These are phyloP conservation scores for Gambelia wislizenii DNA, from an alignment of 2,797 vertebrate species.

Conservation along the genomic window DNA sequence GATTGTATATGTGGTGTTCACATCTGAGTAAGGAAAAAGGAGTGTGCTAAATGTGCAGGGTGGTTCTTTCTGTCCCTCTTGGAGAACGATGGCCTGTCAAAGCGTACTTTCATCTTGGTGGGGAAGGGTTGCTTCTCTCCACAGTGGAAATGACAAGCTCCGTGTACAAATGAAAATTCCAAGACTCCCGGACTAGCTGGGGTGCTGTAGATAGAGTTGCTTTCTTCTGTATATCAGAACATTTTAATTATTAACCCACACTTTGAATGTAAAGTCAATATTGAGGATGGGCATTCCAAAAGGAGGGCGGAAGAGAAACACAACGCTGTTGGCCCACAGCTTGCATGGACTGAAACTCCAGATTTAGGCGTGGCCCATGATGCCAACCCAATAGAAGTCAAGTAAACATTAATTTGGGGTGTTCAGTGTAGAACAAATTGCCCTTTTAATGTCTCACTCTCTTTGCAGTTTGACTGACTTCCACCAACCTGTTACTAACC, in stretches of 20 bases:
- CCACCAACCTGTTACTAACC: too few relatives aligned
- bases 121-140: not conserved
- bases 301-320: too few relatives aligned
- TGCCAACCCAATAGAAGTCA: not conserved
- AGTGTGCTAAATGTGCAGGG: not conserved
- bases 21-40: not conserved
- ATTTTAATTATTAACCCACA: constrained; percentile 72
- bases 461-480: not conserved
- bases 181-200: too few relatives aligned
- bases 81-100: not conserved
- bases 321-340: not conserved
- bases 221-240: accelerated
- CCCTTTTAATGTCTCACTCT: not conserved
- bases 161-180: not conserved
- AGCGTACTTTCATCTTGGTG: too few relatives aligned
- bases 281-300: constrained; percentile 16
- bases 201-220: not conserved
- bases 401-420: too few relatives aligned
- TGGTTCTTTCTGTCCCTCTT: too few relatives aligned
- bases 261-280: constrained; percentile 62
- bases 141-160: too few relatives aligned
- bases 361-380: not conserved
- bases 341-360: not conserved
- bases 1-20: not conserved
- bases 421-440: not conserved